Evolutionary conservation across 2,888 invertebrate genomes (phyloP).

Genomic region (Cheiracanthium punctorium): DNA sequence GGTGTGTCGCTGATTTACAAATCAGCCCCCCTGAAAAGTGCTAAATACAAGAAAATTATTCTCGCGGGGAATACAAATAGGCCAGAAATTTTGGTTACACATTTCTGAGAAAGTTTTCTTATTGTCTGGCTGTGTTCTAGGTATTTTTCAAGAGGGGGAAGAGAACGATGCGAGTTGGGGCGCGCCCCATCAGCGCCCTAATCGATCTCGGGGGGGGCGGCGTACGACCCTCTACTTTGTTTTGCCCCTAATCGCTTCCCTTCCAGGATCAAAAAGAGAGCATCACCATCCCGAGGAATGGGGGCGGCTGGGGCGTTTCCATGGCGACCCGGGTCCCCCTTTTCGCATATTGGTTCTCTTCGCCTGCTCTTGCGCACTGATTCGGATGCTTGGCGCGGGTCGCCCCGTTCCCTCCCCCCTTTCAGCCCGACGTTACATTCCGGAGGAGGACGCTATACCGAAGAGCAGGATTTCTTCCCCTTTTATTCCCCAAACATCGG

Average conservation of each 20-base stretch:
- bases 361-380: constrained; percentile 62
- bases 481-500: background rate
- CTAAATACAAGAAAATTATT: too few species aligned
- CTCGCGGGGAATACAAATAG: too few species aligned
- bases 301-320: constrained; percentile 39
- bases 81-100: too few species aligned
- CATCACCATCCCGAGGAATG: constrained; percentile 39
- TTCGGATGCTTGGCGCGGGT: constrained; percentile 24
- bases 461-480: constrained; percentile 58
- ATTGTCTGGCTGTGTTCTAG: too few species aligned
- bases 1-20: too few species aligned
- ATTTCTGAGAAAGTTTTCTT: too few species aligned
- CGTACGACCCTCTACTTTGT: constrained; percentile 47
- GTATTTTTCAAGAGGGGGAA: too few species aligned
- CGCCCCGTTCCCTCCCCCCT: too few species aligned
- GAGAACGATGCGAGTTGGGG: too few species aligned
- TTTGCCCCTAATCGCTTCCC: constrained; percentile 48
- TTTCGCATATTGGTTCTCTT: constrained; percentile 44
- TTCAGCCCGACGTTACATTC: background rate
- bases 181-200: background rate
- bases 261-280: constrained; percentile 52
- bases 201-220: constrained; percentile 34
- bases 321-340: constrained; percentile 46
- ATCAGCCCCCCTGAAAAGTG: too few species aligned
- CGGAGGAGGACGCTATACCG: constrained; percentile 58